Evolutionary conservation across 2,113 vertebrate genomes (phyloP), one percentile per base, ranked within the genome.

Genomic region (Pseudopipra pipra): DNA sequence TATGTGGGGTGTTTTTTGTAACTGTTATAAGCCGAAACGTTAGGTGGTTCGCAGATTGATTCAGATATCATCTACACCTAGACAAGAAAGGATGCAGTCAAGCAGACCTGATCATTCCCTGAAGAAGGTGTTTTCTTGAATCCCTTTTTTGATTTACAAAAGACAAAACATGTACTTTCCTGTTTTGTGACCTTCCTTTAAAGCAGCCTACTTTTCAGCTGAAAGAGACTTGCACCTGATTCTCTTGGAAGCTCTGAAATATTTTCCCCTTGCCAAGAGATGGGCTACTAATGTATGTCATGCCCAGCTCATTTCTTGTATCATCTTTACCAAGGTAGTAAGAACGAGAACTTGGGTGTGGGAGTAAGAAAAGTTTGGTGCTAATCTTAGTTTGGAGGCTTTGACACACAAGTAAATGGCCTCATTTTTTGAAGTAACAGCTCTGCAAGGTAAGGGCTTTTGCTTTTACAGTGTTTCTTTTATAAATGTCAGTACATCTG

Each of bases 111-210:
- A 18, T 72, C 4, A 72, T 88, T 79, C n/a, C n/a, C 62, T 62
- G 14, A 55, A 59, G 17, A 39, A 56, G 3, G 3, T 43, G 14
- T 76, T 85, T 82, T 75, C 25, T 35, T 47, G 43, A 66, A 76
- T 86, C 27, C 11, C 8, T 35, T 68, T 66, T 47, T 55, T 18
- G 62, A 8, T 73, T 41, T 30, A 10, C 16, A 27, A 14, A 79
- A 63, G 31, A 8, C 51, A 46, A 10, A 66, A 5, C 9, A 24
- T 0, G 0, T 21, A 16, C 13, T 14, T 73, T 85, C 12, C 39
- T 77, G 7, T 19, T 63, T 46, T 33, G 19, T 58, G 33, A 11
- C 43, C 15, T 63, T 74, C 25, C 54, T 28, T 72, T 59, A 72
- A 75, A 72, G 47, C 66, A 87, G 41, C 13, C 27, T 76, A 0